Evolutionary conservation across 1,140 invertebrate genomes (phyloP).

Genomic region (Panulirus ornatus): DNA sequence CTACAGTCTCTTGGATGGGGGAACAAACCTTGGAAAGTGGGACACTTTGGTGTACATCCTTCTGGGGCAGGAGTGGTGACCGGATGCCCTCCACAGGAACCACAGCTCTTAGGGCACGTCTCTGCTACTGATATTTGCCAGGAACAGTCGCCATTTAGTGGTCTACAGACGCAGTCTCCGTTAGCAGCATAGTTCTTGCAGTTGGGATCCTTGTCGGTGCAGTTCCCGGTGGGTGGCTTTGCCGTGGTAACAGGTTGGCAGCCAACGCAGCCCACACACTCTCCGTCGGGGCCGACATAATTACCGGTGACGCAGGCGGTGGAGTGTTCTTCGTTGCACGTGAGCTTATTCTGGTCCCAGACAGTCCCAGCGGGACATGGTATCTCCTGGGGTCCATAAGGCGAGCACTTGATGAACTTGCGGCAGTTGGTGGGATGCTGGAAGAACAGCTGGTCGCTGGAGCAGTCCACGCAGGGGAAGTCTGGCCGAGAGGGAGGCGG

Average conservation of each 20-base stretch:
- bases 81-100: too few species aligned
- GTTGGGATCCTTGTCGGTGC: background rate
- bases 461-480: slow-evolving; percentile 27
- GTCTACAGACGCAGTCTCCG: too few species aligned
- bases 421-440: slow-evolving; percentile 28
- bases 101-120: too few species aligned
- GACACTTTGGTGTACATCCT: slow-evolving; percentile 25
- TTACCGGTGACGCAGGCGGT: slow-evolving; percentile 20
- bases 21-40: slow-evolving; percentile 44
- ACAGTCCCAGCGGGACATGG: slow-evolving; percentile 31
- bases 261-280: background rate
- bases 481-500: background rate
- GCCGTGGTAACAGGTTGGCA: background rate
- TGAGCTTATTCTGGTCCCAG: slow-evolving; percentile 31
- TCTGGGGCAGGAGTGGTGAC: background rate
- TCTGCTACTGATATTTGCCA: too few species aligned
- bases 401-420: slow-evolving; percentile 37
- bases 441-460: slow-evolving; percentile 23
- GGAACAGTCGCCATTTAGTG: too few species aligned
- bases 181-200: too few species aligned
- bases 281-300: slow-evolving; percentile 6
- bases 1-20: slow-evolving; percentile 55
- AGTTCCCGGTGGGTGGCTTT: background rate
- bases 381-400: slow-evolving; percentile 23
- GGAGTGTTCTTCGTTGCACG: slow-evolving; percentile 26